Percentiles rank a stretch among this genome's conserved stretches.
Evolutionary conservation across 2,888 invertebrate species (phyloP).

Genomic region (Rhodophaea formosa): DNA sequence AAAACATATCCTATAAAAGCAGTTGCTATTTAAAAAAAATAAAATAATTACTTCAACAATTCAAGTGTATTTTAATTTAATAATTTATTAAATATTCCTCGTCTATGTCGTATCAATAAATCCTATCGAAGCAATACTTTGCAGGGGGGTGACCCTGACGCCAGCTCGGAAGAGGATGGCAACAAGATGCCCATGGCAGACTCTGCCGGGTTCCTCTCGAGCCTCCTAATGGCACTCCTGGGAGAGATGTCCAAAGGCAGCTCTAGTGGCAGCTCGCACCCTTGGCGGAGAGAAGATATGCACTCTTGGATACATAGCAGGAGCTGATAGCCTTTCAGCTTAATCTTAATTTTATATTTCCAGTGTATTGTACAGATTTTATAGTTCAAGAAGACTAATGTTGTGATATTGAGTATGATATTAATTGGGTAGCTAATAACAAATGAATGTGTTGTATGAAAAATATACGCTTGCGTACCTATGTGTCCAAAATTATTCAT

Average conservation of each 20-base stretch:
- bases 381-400: no score
- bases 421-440: no score
- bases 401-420: no score
- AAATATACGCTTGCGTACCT: no score
- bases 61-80: conserved; percentile 82
- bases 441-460: no score
- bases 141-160: conserved; percentile 55
- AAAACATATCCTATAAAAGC: conserved; percentile 90
- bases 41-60: conserved; percentile 83
- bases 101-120: no score
- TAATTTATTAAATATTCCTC: conserved; percentile 79
- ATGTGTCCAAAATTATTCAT: no score
- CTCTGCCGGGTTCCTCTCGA: conserved; percentile 61
- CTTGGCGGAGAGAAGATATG: conserved; percentile 34
- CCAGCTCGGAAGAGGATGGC: conserved; percentile 48
- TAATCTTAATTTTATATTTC: not conserved
- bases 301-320: not conserved
- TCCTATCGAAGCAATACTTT: conserved; percentile 24
- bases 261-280: conserved; percentile 50
- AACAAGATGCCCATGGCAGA: conserved; percentile 52
- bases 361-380: not conserved
- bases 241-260: conserved; percentile 73
- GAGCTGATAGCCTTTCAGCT: not conserved
- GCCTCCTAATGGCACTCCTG: conserved; percentile 58
- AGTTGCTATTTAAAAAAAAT: conserved; percentile 85